phyloP scores from a whole-genome alignment of 1,140 invertebrate genomes.

The Stenopsyche tienmushanensis region DNA sequence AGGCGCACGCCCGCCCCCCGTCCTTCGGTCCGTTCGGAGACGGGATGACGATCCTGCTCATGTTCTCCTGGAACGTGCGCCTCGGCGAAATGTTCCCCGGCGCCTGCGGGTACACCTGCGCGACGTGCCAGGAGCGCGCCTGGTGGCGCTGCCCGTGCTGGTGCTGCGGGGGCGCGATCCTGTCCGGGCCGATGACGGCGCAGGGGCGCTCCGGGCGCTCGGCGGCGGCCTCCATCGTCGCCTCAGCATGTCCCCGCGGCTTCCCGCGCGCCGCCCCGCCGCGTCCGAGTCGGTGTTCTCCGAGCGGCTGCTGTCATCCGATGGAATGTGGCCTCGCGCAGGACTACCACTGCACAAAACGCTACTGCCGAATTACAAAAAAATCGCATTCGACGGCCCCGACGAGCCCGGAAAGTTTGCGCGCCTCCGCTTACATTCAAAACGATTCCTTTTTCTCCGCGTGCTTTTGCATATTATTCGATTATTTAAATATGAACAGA shows the following conservation, averaged over 20 bases:
- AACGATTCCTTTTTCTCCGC: no score
- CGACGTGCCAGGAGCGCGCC: no score
- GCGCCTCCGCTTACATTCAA: background rate
- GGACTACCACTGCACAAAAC: no score
- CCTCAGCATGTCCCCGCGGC: background rate
- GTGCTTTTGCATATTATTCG: no score
- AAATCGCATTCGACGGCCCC: no score
- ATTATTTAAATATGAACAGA: no score
- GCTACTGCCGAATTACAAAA: no score
- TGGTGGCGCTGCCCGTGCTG: constrained; percentile 23
- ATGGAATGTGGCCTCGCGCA: background rate
- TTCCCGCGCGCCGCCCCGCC: background rate
- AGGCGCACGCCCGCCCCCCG: constrained; percentile 36
- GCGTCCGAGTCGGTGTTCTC: background rate
- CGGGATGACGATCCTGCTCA: constrained; percentile 53
- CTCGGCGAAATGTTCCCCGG: constrained; percentile 50
- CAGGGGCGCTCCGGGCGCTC: constrained; percentile 46
- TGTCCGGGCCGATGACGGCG: constrained; percentile 54
- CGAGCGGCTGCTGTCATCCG: background rate
- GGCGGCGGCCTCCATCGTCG: background rate
- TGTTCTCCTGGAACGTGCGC: constrained; percentile 57
- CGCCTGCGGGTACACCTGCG: no score
- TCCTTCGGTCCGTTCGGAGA: constrained; percentile 44
- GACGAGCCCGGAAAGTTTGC: background rate
- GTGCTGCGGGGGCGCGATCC: constrained; percentile 45